Percentiles rank a stretch among this genome's conserved stretches.
These are phyloP conservation scores for Eristalinus aeneus DNA, from an alignment of 2,888 invertebrate genomes.

Conservation along the genomic window DNA sequence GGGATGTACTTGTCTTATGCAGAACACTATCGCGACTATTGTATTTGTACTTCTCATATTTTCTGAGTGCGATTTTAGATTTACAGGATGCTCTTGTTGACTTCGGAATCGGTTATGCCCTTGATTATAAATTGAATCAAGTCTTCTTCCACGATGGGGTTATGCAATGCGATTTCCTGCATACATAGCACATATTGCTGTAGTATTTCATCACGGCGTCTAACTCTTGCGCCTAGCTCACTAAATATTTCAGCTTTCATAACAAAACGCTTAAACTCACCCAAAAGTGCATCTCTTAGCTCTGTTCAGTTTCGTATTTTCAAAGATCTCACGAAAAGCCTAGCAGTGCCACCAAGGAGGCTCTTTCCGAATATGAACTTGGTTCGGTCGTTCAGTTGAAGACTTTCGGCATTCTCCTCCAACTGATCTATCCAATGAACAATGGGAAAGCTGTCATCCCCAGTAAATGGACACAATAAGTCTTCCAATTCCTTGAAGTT, in stretches of 20 bases:
- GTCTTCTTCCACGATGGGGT: slow-evolving; percentile 28
- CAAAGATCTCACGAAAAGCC: slow-evolving; percentile 28
- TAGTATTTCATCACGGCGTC: no score
- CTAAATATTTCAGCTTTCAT: slow-evolving; percentile 38
- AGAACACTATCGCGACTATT: slow-evolving; percentile 15
- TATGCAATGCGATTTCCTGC: no score
- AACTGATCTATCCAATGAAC: slow-evolving; percentile 38
- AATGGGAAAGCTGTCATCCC: slow-evolving; percentile 56
- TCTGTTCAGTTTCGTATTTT: slow-evolving; percentile 36
- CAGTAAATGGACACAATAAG: slow-evolving; percentile 37
- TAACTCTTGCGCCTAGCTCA: no score
- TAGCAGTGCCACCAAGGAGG: slow-evolving; percentile 44
- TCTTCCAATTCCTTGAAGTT: slow-evolving; percentile 48
- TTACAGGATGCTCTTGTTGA: slow-evolving; percentile 36
- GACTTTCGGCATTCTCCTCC: slow-evolving; percentile 30
- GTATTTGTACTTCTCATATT: slow-evolving; percentile 32
- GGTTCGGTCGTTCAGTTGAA: slow-evolving; percentile 37
- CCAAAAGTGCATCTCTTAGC: slow-evolving; percentile 34
- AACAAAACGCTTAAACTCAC: slow-evolving; percentile 28
- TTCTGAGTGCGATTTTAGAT: slow-evolving; percentile 1
- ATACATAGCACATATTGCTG: no score
- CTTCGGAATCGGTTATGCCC: slow-evolving; percentile 22
- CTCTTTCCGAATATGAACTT: slow-evolving; percentile 34
- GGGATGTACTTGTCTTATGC: slow-evolving; percentile 21
- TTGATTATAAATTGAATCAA: slow-evolving; percentile 39